Evolutionary conservation across 2,797 vertebrate species (phyloP).

Genomic region (Smutsia temminckii): DNA sequence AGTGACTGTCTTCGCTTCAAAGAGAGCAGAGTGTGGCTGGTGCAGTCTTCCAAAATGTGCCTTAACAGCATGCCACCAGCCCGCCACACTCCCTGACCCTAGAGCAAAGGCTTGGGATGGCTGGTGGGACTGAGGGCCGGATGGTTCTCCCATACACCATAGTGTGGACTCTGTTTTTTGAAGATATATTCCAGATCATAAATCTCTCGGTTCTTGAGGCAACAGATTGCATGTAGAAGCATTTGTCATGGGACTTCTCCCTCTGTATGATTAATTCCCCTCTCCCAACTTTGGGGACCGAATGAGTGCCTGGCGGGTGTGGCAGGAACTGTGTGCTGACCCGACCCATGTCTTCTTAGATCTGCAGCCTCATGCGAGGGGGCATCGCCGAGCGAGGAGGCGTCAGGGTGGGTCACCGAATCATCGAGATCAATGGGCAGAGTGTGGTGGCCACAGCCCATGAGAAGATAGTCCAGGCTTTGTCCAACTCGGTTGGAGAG

Average conservation of each 20-base stretch:
- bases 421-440: slow-evolving; percentile 98
- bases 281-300: fast-evolving
- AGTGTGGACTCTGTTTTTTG: neutral
- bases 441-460: slow-evolving; percentile 98
- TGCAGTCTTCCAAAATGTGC: neutral
- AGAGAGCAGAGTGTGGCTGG: neutral
- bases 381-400: slow-evolving; percentile 98
- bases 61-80: no score
- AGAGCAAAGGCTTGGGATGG: neutral
- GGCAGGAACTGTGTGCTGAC: neutral
- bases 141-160: neutral
- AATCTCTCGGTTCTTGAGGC: fast-evolving
- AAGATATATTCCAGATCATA: neutral
- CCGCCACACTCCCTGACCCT: neutral
- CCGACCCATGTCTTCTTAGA: slow-evolving; percentile 83
- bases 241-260: neutral
- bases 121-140: fast-evolving
- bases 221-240: neutral
- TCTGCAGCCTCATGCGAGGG: slow-evolving; percentile 98
- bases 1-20: neutral
- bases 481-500: slow-evolving; percentile 99
- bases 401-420: slow-evolving; percentile 96
- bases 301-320: fast-evolving
- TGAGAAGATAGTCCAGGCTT: slow-evolving; percentile 98
- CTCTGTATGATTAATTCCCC: fast-evolving